Evolutionary conservation across 2,113 vertebrate species (phyloP).

Genomic region (Rhinoderma darwinii): DNA sequence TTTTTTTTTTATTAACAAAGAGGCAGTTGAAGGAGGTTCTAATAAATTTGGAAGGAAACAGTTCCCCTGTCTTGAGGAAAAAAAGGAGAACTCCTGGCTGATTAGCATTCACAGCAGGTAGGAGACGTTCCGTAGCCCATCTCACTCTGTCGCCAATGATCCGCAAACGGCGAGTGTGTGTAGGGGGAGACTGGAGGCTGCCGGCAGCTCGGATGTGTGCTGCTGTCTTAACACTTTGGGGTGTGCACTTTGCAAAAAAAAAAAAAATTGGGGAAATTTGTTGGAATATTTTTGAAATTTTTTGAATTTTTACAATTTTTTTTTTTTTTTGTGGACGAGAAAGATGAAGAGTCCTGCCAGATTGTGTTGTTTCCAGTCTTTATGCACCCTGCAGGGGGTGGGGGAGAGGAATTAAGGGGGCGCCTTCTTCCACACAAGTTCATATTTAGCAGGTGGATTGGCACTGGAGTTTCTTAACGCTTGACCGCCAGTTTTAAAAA

Average conservation of each 20-base stretch:
- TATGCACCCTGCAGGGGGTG: slow-evolving; percentile 70
- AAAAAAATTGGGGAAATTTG: not conserved
- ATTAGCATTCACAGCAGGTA: slow-evolving; percentile 99
- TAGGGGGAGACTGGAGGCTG: slow-evolving; percentile 31
- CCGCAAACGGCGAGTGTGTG: slow-evolving; percentile 43
- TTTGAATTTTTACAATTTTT: not conserved
- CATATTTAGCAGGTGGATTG: slow-evolving; percentile 82
- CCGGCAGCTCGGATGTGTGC: slow-evolving; percentile 7
- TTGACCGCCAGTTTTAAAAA: slow-evolving; percentile 81
- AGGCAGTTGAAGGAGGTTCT: slow-evolving; percentile 90
- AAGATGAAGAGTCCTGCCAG: not conserved
- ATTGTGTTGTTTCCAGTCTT: slow-evolving; percentile 71
- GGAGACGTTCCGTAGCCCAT: slow-evolving; percentile 94
- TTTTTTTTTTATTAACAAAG: slow-evolving; percentile 72
- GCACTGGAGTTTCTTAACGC: slow-evolving; percentile 80
- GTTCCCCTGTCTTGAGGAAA: slow-evolving; percentile 88
- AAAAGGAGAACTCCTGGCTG: slow-evolving; percentile 90
- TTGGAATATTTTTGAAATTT: not conserved
- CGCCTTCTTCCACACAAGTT: slow-evolving; percentile 76
- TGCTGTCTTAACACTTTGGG: not conserved
- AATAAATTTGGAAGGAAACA: slow-evolving; percentile 99
- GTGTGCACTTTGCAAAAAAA: slow-evolving; percentile 4
- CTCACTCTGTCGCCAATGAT: slow-evolving; percentile 87
- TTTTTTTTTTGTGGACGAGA: slow-evolving; percentile 61
- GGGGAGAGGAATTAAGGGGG: slow-evolving; percentile 52